These are phyloP conservation scores for Ennomos quercinarius DNA, from an alignment of 2,888 invertebrate genomes.

Conservation along the genomic window DNA sequence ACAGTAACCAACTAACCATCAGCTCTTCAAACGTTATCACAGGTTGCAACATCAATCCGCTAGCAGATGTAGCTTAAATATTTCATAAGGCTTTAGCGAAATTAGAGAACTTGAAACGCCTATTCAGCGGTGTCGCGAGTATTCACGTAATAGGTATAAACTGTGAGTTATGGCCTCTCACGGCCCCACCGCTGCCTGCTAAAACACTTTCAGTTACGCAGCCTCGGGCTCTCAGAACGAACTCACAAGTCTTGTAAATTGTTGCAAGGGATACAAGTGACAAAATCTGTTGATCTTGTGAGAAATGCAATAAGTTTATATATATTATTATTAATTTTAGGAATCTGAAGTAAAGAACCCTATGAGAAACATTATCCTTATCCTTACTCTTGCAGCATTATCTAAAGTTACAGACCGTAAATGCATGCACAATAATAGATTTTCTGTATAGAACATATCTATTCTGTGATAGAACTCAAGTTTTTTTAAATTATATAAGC, in stretches of 20 bases:
- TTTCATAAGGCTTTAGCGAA: constrained; percentile 64
- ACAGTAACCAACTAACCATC: background rate
- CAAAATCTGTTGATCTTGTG: no score
- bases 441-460: no score
- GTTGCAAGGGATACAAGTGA: background rate
- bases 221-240: background rate
- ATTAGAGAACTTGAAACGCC: constrained; percentile 59
- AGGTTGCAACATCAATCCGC: constrained; percentile 23
- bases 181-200: constrained; percentile 38
- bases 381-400: no score
- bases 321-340: no score
- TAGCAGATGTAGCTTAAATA: constrained; percentile 57
- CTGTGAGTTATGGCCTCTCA: constrained; percentile 61
- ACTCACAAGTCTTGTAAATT: constrained; percentile 9
- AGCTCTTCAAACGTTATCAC: constrained; percentile 19
- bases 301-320: no score
- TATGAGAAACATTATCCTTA: no score
- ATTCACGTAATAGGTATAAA: constrained; percentile 63
- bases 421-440: no score
- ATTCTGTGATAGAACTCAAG: no score
- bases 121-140: constrained; percentile 53
- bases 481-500: no score
- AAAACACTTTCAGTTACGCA: constrained; percentile 40
- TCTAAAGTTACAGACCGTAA: no score
- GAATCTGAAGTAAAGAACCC: no score